Percentiles rank a stretch among this genome's conserved stretches.
These are phyloP conservation scores for Trichoplax adhaerens DNA, from an alignment of 37 sponge, comb jelly and placozoan genomes.

Conservation along the genomic window DNA sequence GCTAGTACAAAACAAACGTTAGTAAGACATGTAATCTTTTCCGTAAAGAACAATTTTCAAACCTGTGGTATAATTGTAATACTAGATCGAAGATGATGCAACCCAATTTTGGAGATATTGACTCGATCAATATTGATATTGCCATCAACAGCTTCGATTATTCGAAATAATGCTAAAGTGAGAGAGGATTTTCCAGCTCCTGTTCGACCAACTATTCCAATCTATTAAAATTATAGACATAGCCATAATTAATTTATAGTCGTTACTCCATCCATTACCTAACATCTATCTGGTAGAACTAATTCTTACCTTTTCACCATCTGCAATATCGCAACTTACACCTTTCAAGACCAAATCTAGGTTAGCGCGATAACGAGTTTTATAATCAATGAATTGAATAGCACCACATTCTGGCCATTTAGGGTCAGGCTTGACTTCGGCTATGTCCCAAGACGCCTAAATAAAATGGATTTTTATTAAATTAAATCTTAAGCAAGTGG, in stretches of 20 bases:
- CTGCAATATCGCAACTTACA: slow-evolving; percentile 42
- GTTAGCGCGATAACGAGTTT: slow-evolving; percentile 73
- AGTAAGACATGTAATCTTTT: too few species aligned
- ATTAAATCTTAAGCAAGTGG: too few species aligned
- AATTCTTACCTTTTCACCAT: slow-evolving; percentile 62
- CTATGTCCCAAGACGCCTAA: background rate
- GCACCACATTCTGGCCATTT: background rate
- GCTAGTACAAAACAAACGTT: too few species aligned
- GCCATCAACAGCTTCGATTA: slow-evolving; percentile 73
- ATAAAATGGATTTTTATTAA: too few species aligned
- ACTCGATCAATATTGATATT: slow-evolving; percentile 54
- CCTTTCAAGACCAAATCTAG: slow-evolving; percentile 73
- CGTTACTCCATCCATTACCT: too few species aligned
- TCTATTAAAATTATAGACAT: slow-evolving; percentile 10
- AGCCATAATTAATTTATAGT: too few species aligned
- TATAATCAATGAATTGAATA: slow-evolving; percentile 64
- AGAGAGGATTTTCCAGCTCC: slow-evolving; percentile 95
- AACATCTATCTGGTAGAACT: too few species aligned
- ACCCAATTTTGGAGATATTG: slow-evolving; percentile 50
- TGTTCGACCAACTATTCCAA: slow-evolving; percentile 91
- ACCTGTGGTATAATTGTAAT: slow-evolving; percentile 96
- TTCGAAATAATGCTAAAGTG: slow-evolving; percentile 84
- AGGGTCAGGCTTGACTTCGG: slow-evolving; percentile 13
- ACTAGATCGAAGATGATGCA: slow-evolving; percentile 64
- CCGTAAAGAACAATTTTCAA: too few species aligned